phyloP scores from a whole-genome alignment of 2,888 invertebrate species.

The Adelognathus sp. region DNA sequence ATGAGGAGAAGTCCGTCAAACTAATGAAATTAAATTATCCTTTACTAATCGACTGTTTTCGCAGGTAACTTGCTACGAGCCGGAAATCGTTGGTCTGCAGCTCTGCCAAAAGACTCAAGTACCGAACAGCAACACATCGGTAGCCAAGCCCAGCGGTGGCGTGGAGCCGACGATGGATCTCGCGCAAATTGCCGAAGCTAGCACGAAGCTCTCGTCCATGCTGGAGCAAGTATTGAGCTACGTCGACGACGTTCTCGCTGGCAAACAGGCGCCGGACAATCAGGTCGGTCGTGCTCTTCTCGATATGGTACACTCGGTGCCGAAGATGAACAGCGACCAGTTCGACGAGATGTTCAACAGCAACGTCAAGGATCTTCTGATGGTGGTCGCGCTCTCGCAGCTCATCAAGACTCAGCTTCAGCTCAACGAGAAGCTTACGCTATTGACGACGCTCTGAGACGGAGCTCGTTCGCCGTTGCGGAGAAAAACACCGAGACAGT shows the following conservation, averaged over 20 bases:
- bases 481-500: conserved; percentile 22
- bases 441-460: conserved; percentile 87
- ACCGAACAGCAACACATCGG: conserved; percentile 68
- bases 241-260: conserved; percentile 95
- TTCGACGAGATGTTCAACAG: conserved; percentile 98
- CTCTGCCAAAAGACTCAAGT: conserved; percentile 90
- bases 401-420: conserved; percentile 98
- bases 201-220: conserved; percentile 88
- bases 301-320: conserved; percentile 95
- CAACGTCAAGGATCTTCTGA: conserved; percentile 97
- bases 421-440: conserved; percentile 96
- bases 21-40: not conserved
- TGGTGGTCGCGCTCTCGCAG: conserved; percentile 98
- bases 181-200: conserved; percentile 93
- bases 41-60: not conserved
- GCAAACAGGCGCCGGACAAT: conserved; percentile 88
- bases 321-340: conserved; percentile 94
- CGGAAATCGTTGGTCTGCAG: conserved; percentile 92
- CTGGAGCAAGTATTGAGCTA: conserved; percentile 91
- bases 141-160: conserved; percentile 83
- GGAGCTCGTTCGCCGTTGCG: conserved; percentile 26
- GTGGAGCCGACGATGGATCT: conserved; percentile 88
- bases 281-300: conserved; percentile 95
- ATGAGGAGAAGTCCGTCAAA: too few relatives aligned
- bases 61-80: conserved; percentile 92